These are phyloP conservation scores for Aphyosemion australe DNA, from an alignment of 2,113 vertebrate genomes.

Conservation along the genomic window DNA sequence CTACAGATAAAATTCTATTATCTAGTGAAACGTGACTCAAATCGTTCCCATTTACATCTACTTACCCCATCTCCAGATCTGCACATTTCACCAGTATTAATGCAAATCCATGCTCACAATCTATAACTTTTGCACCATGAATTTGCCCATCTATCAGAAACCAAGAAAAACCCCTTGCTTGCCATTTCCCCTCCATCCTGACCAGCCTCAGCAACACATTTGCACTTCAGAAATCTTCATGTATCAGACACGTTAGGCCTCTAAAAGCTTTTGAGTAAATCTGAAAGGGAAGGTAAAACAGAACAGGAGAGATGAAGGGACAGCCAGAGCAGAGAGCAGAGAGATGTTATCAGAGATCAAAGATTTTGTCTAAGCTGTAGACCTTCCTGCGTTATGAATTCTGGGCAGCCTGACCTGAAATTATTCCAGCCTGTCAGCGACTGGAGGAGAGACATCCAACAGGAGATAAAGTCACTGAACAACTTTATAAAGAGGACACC, in stretches of 20 bases:
- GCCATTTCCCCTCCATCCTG: too few relatives aligned
- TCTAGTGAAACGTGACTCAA: too few relatives aligned
- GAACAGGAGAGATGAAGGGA: constrained; percentile 52
- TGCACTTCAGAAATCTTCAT: constrained; percentile 42
- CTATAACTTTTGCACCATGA: too few relatives aligned
- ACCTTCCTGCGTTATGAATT: constrained; percentile 60
- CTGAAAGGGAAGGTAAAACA: constrained; percentile 37
- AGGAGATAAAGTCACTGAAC: constrained; percentile 56
- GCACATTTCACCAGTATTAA: too few relatives aligned
- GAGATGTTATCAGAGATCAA: constrained; percentile 72
- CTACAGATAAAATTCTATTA: too few relatives aligned
- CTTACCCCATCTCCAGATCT: too few relatives aligned
- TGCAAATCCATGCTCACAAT: too few relatives aligned
- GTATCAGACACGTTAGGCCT: constrained; percentile 37
- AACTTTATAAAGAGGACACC: constrained; percentile 54
- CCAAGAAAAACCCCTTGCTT: constrained; percentile 4
- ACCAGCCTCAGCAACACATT: constrained; percentile 9
- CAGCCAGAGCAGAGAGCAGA: constrained; percentile 53
- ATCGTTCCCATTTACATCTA: too few relatives aligned
- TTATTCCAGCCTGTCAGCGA: constrained; percentile 60
- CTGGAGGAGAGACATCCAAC: constrained; percentile 54
- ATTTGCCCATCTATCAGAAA: neutral
- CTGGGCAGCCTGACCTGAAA: constrained; percentile 65
- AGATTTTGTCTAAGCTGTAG: constrained; percentile 58
- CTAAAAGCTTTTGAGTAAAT: constrained; percentile 37